Evolutionary conservation across 1,140 invertebrate species (phyloP).

Genomic region (Conus ventricosus): DNA sequence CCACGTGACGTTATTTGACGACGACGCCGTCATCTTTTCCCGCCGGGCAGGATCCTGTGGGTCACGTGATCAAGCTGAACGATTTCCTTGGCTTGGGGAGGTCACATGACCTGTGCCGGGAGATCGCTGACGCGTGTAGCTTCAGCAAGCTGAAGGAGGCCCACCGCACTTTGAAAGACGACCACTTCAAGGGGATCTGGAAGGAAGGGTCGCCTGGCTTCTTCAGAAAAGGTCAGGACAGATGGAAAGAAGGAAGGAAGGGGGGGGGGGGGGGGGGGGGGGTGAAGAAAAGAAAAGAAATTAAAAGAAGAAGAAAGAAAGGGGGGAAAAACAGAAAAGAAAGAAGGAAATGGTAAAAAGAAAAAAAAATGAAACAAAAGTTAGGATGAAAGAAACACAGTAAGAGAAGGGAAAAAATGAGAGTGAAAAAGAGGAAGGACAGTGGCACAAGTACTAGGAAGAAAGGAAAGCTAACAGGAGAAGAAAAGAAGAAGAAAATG

Average conservation of each 20-base stretch:
- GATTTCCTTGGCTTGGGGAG: conserved; percentile 36
- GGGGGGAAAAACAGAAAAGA: neutral
- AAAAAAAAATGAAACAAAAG: neutral
- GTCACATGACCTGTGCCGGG: conserved; percentile 31
- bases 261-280: neutral
- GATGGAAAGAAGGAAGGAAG: neutral
- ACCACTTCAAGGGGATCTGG: conserved; percentile 20
- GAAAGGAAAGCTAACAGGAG: neutral
- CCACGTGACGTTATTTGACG: no score
- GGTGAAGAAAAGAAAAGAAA: neutral
- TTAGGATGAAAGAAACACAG: no score
- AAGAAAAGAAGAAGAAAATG: neutral
- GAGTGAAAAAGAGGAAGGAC: neutral
- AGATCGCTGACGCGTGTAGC: conserved; percentile 41
- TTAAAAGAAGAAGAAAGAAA: neutral
- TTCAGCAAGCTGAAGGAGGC: conserved; percentile 42
- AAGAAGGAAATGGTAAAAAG: neutral
- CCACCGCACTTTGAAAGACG: neutral
- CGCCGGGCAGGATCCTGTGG: conserved; percentile 31
- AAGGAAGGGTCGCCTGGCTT: conserved; percentile 16
- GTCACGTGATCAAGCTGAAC: conserved; percentile 35
- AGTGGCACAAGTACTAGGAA: no score
- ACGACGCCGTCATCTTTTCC: no score
- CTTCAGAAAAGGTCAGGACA: conserved; percentile 23
- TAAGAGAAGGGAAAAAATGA: neutral